phyloP scores from a whole-genome alignment of 2,113 vertebrate genomes.

The Apus apus region DNA sequence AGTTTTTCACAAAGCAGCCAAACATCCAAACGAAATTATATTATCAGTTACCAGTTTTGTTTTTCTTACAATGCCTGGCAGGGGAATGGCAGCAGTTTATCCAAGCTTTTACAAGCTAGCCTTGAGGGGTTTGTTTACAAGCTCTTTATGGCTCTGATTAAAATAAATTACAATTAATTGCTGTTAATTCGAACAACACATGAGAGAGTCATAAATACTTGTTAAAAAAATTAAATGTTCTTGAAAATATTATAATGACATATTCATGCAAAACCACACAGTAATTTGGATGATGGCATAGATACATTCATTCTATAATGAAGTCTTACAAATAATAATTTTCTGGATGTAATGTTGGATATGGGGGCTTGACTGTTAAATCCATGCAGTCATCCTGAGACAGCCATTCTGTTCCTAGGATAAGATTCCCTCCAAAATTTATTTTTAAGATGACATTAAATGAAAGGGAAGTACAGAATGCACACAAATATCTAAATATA shows the following conservation, averaged over 20 bases:
- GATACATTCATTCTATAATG: background rate
- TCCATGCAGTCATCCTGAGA: background rate
- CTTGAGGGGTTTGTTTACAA: slow-evolving; percentile 25
- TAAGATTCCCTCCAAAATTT: background rate
- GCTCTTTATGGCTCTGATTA: background rate
- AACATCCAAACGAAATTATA: background rate
- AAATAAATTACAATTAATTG: slow-evolving; percentile 46
- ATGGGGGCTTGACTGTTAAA: background rate
- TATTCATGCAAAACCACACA: background rate
- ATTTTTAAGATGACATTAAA: background rate
- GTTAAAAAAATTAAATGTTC: slow-evolving; percentile 11
- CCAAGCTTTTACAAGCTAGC: slow-evolving; percentile 3
- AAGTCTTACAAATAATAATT: slow-evolving; percentile 11
- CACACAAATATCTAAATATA: background rate
- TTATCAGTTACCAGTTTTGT: background rate
- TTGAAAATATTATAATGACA: background rate
- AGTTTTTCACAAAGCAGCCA: background rate
- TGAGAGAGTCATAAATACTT: slow-evolving; percentile 23
- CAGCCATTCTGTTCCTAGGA: background rate
- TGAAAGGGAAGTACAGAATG: background rate
- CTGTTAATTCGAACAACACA: background rate
- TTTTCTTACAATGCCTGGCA: background rate
- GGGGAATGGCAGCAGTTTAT: background rate
- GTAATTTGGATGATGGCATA: background rate
- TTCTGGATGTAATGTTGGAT: background rate